Percentiles rank a stretch among this genome's conserved stretches.
Evolutionary conservation across 2,888 invertebrate genomes (phyloP).

Genomic region (Pristionchus arcanus): DNA sequence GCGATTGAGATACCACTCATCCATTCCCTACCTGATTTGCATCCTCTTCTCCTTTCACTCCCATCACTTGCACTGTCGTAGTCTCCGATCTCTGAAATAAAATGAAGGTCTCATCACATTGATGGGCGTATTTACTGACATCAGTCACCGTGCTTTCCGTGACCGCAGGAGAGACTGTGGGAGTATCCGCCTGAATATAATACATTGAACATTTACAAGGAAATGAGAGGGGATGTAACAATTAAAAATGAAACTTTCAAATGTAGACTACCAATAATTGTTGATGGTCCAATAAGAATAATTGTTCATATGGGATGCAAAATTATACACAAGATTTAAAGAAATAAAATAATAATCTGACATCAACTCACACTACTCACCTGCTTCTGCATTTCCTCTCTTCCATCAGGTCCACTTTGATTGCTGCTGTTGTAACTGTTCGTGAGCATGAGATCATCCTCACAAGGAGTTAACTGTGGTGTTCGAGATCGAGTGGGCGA

Average conservation of each 20-base stretch:
- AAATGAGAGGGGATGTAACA: background rate
- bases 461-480: background rate
- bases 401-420: background rate
- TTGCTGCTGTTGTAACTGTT: background rate
- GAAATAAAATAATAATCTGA: background rate
- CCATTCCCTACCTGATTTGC: background rate
- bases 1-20: background rate
- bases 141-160: background rate
- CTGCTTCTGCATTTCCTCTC: background rate
- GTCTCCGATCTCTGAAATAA: background rate
- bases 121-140: background rate
- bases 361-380: background rate
- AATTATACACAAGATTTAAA: background rate
- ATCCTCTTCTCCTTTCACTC: slow-evolving; percentile 3
- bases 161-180: background rate
- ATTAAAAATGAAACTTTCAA: background rate
- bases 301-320: background rate
- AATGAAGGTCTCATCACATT: background rate
- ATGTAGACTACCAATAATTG: too few species aligned
- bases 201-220: background rate
- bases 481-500: background rate
- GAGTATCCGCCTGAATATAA: background rate
- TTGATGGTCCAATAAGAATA: too few species aligned
- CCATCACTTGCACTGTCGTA: background rate
- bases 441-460: background rate